These are phyloP conservation scores for Syrmaticus mikado DNA, from an alignment of 2,113 vertebrate genomes.

Conservation along the genomic window DNA sequence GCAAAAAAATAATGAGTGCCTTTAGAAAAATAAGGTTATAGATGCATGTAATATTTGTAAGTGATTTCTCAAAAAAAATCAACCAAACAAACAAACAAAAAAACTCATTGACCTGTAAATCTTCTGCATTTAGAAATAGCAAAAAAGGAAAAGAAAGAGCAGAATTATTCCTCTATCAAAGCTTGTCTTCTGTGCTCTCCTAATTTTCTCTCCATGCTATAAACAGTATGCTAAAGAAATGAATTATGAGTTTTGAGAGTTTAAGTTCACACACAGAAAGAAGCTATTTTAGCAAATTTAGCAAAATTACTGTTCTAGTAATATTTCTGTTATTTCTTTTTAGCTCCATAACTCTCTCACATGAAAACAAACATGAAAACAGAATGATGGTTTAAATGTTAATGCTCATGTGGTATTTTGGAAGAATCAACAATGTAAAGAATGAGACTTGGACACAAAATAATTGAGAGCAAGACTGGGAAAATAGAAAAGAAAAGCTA, in stretches of 20 bases:
- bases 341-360: not conserved
- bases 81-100: too few relatives aligned
- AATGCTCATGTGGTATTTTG: not conserved
- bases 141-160: not conserved
- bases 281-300: not conserved
- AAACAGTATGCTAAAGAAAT: not conserved
- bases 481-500: not conserved
- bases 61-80: not conserved
- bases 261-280: not conserved
- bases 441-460: not conserved
- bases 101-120: not conserved
- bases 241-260: not conserved
- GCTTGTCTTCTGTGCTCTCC: not conserved
- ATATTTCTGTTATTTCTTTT: not conserved
- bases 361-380: not conserved
- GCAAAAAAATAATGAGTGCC: not conserved
- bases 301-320: not conserved
- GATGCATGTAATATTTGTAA: not conserved
- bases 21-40: not conserved
- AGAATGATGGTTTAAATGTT: not conserved
- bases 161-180: not conserved
- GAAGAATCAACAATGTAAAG: not conserved
- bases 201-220: not conserved
- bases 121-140: not conserved
- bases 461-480: not conserved